phyloP scores from a whole-genome alignment of 1,140 invertebrate species.

The Zaprionus camerounensis region DNA sequence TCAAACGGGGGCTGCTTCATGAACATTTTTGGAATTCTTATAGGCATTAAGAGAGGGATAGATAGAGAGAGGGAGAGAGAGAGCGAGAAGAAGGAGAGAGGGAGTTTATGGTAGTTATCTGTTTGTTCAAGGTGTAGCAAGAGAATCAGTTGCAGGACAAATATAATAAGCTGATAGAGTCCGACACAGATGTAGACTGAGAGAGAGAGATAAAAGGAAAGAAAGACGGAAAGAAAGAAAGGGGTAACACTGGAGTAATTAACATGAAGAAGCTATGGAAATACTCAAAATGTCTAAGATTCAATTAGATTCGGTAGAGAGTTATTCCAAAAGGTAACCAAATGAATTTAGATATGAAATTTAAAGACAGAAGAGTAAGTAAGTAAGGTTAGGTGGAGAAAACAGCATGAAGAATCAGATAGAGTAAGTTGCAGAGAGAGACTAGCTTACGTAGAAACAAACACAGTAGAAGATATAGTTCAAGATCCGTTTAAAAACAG shows the following conservation, averaged over 20 bases:
- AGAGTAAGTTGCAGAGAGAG: too few species aligned
- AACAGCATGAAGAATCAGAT: too few species aligned
- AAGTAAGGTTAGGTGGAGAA: too few species aligned
- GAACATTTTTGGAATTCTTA: not conserved
- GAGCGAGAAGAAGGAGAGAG: too few species aligned
- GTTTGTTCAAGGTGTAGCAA: not conserved
- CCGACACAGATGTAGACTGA: not conserved
- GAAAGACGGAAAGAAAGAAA: not conserved
- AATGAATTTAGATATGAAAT: too few species aligned
- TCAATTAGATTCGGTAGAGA: too few species aligned
- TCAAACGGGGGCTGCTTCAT: not conserved
- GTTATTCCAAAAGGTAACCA: too few species aligned
- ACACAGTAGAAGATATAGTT: too few species aligned
- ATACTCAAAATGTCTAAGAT: too few species aligned
- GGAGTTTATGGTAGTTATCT: not conserved
- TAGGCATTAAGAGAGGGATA: not conserved
- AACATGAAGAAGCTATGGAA: not conserved
- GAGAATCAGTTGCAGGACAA: not conserved
- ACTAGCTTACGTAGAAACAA: too few species aligned
- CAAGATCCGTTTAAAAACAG: too few species aligned
- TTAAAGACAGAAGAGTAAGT: too few species aligned
- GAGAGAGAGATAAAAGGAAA: not conserved
- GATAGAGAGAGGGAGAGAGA: not conserved
- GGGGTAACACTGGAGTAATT: not conserved
- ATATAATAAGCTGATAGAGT: constrained; percentile 1